Evolutionary conservation across 2,888 invertebrate genomes (phyloP), one percentile per base, ranked within the genome.

Genomic region (Trichopria drosophilae): DNA sequence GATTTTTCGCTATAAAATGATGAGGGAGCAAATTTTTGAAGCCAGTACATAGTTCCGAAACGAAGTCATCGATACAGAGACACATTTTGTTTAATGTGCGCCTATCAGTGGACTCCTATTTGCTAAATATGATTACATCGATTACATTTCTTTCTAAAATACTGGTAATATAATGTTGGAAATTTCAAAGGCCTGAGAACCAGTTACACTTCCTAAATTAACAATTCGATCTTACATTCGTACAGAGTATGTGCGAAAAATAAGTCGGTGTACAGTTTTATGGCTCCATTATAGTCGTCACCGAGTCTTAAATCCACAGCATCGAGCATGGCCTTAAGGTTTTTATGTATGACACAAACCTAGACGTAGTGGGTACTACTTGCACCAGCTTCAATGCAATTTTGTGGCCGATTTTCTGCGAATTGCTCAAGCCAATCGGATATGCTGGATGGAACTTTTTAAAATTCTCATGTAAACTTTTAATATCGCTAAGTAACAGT

Each of bases 311-410:
- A 40, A 32, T 24, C n/a, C 18, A 32, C n/a, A 16, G 18, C 26
- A 18, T 47, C 18, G 12, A 47, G 16, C 47, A 47, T 47, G 13
- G 31, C 29, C 5, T 40, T 32, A 22, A 22, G 18, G 22, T 47
- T 40, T 47, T 47, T 13, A 19, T 47, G 47, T 20, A 18, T 32
- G 13, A 19, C 18, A 37, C n/a, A n/a, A n/a, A n/a, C n/a, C n/a
- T n/a, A n/a, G n/a, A n/a, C n/a, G n/a, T n/a, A n/a, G n/a, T n/a
- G n/a, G n/a, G n/a, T n/a, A n/a, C n/a, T n/a, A n/a, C n/a, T n/a
- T n/a, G n/a, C n/a, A n/a, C n/a, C n/a, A n/a, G n/a, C n/a, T n/a
- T n/a, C n/a, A n/a, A n/a, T n/a, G n/a, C n/a, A n/a, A n/a, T n/a
- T n/a, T n/a, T n/a, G n/a, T n/a, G n/a, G n/a, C n/a, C n/a, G n/a